Evolutionary conservation across 1,140 invertebrate species (phyloP).

Genomic region (Protaetia brevitarsis): DNA sequence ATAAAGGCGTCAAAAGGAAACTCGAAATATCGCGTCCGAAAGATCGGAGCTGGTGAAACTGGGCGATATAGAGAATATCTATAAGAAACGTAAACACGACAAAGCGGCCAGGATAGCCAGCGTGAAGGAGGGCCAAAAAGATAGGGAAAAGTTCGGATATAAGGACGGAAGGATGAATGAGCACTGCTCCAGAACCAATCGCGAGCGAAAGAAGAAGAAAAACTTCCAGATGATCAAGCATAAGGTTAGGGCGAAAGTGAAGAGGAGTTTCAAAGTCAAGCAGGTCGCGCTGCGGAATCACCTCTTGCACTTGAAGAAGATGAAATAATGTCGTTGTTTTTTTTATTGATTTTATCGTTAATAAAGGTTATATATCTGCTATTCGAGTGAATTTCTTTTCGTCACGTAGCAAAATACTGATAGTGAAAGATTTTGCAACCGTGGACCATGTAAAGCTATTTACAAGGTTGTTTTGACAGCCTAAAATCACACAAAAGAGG

Average conservation of each 20-base stretch:
- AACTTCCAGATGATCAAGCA: constrained; percentile 94
- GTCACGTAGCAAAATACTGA: too few relatives aligned
- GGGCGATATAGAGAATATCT: constrained; percentile 90
- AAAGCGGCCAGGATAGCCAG: constrained; percentile 81
- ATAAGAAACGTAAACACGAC: constrained; percentile 88
- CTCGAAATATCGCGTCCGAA: constrained; percentile 53
- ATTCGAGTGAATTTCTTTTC: too few relatives aligned
- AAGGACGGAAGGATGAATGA: constrained; percentile 83
- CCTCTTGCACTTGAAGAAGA: constrained; percentile 80
- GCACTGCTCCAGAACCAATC: constrained; percentile 89
- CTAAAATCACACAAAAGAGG: too few relatives aligned
- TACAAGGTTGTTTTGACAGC: too few relatives aligned
- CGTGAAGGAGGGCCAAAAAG: constrained; percentile 80
- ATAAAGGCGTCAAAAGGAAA: constrained; percentile 63
- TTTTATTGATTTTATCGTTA: too few relatives aligned
- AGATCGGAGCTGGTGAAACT: constrained; percentile 79
- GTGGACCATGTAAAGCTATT: too few relatives aligned
- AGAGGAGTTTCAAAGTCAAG: constrained; percentile 92
- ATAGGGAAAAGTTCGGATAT: constrained; percentile 85
- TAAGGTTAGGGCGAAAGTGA: constrained; percentile 82
- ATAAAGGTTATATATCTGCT: too few relatives aligned
- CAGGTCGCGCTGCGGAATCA: constrained; percentile 85
- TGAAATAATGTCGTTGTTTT: constrained; percentile 57
- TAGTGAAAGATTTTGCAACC: too few relatives aligned
- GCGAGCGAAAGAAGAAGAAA: constrained; percentile 89